Percentiles rank a stretch among this genome's conserved stretches.
phyloP scores from a whole-genome alignment of 2,888 invertebrate species.

The Dolomedes plantarius region DNA sequence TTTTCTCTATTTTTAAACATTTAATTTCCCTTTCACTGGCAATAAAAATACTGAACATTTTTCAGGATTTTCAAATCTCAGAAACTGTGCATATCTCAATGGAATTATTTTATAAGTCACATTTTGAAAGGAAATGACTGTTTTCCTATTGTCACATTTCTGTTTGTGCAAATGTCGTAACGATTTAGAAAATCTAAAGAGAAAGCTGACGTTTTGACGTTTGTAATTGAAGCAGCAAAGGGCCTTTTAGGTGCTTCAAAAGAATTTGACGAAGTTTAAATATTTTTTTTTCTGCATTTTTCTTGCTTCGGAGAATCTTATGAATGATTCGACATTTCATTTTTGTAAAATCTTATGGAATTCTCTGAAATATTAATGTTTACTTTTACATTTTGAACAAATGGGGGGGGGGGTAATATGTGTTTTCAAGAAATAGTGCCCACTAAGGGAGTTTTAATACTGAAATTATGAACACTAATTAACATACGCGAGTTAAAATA shows the following conservation, averaged over 20 bases:
- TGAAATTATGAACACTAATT: no score
- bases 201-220: slow-evolving; percentile 19
- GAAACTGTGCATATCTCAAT: neutral
- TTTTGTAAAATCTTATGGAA: no score
- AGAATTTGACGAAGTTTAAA: neutral
- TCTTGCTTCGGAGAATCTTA: no score
- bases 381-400: no score
- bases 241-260: neutral
- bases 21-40: slow-evolving; percentile 33
- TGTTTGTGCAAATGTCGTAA: slow-evolving; percentile 9
- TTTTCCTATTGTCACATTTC: slow-evolving; percentile 17
- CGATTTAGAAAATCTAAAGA: neutral
- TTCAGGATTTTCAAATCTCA: neutral
- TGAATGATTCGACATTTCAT: no score
- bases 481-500: no score
- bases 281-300: no score
- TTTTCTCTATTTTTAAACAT: no score
- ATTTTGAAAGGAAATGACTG: slow-evolving; percentile 9
- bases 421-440: no score
- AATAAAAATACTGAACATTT: neutral
- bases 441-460: no score
- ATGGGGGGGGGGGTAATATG: no score
- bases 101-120: neutral
- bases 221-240: neutral
- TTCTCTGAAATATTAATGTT: no score